Evolutionary conservation across 2,888 invertebrate genomes (phyloP).

Genomic region (Noctua janthe): DNA sequence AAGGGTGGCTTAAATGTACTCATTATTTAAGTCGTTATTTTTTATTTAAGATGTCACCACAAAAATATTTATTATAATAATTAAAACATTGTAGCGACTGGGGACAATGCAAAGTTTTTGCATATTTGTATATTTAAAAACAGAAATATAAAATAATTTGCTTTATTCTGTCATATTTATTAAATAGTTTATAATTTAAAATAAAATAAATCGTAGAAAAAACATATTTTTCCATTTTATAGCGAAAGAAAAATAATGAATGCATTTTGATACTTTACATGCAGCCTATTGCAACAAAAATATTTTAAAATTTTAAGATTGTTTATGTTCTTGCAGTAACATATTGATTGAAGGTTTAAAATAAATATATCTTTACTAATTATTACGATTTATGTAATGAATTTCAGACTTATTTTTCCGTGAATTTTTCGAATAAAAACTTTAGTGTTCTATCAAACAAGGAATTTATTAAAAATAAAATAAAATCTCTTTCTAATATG

Average conservation of each 20-base stretch:
- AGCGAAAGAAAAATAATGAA: background rate
- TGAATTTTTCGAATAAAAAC: background rate
- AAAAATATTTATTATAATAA: background rate
- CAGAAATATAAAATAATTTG: background rate
- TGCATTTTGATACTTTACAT: background rate
- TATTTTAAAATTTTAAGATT: background rate
- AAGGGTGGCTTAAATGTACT: no score
- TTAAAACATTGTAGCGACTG: background rate
- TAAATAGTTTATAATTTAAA: background rate
- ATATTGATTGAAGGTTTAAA: background rate
- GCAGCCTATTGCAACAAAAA: no score
- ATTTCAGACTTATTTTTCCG: background rate
- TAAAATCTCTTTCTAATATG: constrained; percentile 1
- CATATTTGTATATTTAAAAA: background rate
- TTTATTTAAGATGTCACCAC: background rate
- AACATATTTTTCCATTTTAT: background rate
- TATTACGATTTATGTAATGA: background rate
- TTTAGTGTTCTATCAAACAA: constrained; percentile 57
- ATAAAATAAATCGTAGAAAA: background rate
- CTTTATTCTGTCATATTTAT: background rate
- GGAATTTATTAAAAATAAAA: constrained; percentile 29
- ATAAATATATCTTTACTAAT: background rate
- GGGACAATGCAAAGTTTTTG: background rate
- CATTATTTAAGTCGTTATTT: no score
- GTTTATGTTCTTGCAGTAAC: background rate